phyloP scores from a whole-genome alignment of 2,888 invertebrate genomes.

The Hemaris fuciformis region DNA sequence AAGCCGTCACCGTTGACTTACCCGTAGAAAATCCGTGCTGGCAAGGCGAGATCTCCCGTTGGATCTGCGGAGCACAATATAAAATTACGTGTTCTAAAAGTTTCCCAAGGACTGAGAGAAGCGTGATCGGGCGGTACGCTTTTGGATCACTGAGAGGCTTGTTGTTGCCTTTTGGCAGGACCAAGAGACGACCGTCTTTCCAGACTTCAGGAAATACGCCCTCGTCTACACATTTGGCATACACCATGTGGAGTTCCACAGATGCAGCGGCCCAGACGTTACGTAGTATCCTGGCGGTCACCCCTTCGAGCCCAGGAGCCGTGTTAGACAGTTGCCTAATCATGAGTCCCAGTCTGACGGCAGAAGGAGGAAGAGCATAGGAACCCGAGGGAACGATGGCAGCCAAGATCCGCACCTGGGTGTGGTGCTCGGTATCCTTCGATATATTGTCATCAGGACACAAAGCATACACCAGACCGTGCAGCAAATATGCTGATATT shows the following conservation, averaged over 20 bases:
- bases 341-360: slow-evolving; percentile 17
- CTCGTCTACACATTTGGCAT: slow-evolving; percentile 25
- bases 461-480: slow-evolving; percentile 21
- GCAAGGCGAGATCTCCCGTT: slow-evolving; percentile 12
- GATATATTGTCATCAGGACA: slow-evolving; percentile 36
- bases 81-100: slow-evolving; percentile 34
- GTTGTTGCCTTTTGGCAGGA: slow-evolving; percentile 32
- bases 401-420: too few species aligned
- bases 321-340: slow-evolving; percentile 30
- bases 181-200: slow-evolving; percentile 29
- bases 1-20: slow-evolving; percentile 31
- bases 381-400: slow-evolving; percentile 23
- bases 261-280: slow-evolving; percentile 23
- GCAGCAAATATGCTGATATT: too few species aligned
- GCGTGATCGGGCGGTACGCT: slow-evolving; percentile 36
- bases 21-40: slow-evolving; percentile 42
- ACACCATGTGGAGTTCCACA: slow-evolving; percentile 19
- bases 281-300: slow-evolving; percentile 25
- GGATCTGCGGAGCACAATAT: slow-evolving; percentile 19
- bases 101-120: slow-evolving; percentile 37
- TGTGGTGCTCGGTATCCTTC: too few species aligned
- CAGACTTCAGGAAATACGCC: slow-evolving; percentile 31
- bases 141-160: slow-evolving; percentile 27
- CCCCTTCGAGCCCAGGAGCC: slow-evolving; percentile 36
- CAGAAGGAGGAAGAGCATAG: slow-evolving; percentile 18